A percentile compares a stretch with the other conserved stretches of the same genome.
phyloP scores from a whole-genome alignment of 92 coral and sea anemone genomes.

The Porites lobata region DNA sequence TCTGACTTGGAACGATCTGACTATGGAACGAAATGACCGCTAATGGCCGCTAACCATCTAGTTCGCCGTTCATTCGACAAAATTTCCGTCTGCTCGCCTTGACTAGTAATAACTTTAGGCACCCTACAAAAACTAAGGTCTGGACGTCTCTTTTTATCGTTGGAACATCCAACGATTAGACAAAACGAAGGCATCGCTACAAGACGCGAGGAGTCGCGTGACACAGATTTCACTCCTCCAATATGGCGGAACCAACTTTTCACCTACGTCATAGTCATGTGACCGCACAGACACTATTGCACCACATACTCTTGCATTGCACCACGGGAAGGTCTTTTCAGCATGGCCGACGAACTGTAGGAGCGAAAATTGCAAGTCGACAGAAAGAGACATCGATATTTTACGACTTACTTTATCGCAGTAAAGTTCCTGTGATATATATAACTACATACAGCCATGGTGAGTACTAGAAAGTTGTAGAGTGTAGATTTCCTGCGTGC shows the following conservation, averaged over 20 bases:
- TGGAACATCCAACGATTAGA: conserved; percentile 46
- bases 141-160: conserved; percentile 40
- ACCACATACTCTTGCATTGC: conserved; percentile 42
- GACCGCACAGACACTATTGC: conserved; percentile 43
- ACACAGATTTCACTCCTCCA: conserved; percentile 18
- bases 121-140: conserved; percentile 66
- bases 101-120: conserved; percentile 54
- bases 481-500: not conserved
- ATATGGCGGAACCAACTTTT: not conserved
- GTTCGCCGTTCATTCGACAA: conserved; percentile 65
- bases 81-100: conserved; percentile 58
- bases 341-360: conserved; percentile 71
- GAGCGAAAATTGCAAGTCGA: not conserved
- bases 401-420: not conserved
- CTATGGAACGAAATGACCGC: too few relatives aligned
- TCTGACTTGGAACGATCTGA: too few relatives aligned
- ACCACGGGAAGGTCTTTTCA: conserved; percentile 62
- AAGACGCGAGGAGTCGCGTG: conserved; percentile 10
- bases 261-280: conserved; percentile 9
- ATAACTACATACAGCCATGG: conserved; percentile 53
- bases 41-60: conserved; percentile 50
- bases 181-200: conserved; percentile 56
- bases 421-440: not conserved
- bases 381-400: not conserved
- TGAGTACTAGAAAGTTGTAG: conserved; percentile 22